Conservation (phyloP, 2,888 invertebrate genomes). For the Tenthredo livida region DNA sequence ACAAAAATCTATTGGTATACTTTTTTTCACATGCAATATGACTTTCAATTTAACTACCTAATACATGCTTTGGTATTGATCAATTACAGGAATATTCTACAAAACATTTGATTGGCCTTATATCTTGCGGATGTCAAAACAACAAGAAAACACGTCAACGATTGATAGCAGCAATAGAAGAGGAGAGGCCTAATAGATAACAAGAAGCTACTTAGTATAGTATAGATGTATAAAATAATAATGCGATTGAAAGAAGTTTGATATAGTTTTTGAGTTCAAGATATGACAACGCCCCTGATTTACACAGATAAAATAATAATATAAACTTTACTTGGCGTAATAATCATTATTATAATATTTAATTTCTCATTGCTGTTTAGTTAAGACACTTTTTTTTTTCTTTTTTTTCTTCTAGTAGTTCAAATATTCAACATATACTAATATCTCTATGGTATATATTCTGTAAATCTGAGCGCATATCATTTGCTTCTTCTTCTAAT, state of each 20-base stretch:
- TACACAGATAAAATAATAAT: not conserved
- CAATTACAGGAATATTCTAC: slow-evolving; percentile 88
- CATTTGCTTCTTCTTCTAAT: not conserved
- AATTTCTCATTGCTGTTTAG: not conserved
- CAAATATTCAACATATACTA: not conserved
- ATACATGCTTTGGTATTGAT: not conserved
- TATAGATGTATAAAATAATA: slow-evolving; percentile 18
- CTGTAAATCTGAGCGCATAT: slow-evolving; percentile 16
- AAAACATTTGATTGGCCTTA: slow-evolving; percentile 91
- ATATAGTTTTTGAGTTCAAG: not conserved
- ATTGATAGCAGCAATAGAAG: slow-evolving; percentile 87
- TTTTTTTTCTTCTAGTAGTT: slow-evolving; percentile 13
- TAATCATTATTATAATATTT: slow-evolving; percentile 19
- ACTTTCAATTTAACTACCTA: not conserved
- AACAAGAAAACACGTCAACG: slow-evolving; percentile 92
- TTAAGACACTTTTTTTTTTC: not conserved
- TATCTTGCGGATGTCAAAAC: slow-evolving; percentile 92
- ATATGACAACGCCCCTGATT: not conserved
- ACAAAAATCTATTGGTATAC: not conserved
- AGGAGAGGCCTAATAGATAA: slow-evolving; percentile 74
- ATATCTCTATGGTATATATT: not conserved
- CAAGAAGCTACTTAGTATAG: slow-evolving; percentile 53
- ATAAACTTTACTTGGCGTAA: not conserved
- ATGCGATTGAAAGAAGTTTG: not conserved
- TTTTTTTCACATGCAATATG: not conserved